Evolutionary conservation across 1,140 invertebrate species (phyloP).

Genomic region (Trichomalopsis sarcophagae): DNA sequence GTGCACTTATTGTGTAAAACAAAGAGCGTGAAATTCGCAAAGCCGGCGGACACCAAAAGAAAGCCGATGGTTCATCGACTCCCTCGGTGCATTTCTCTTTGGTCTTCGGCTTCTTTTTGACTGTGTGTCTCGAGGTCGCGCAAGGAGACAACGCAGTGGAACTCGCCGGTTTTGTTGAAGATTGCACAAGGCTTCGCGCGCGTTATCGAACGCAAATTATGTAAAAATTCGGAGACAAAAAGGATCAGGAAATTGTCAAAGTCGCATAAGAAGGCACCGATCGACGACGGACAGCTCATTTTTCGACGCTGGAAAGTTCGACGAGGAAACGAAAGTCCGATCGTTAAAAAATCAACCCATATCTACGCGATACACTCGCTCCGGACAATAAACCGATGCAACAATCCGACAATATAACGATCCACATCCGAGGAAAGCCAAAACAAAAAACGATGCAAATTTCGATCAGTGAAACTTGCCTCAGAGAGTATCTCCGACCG

Average conservation of each 20-base stretch:
- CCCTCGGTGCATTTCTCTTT: not conserved
- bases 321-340: too few species aligned
- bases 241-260: not conserved
- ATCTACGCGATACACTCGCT: too few species aligned
- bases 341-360: too few species aligned
- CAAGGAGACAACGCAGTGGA: not conserved
- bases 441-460: slow-evolving; percentile 14
- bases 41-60: not conserved
- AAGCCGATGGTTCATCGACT: not conserved
- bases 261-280: too few species aligned
- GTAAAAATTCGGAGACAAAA: slow-evolving; percentile 20
- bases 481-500: not conserved
- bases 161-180: not conserved
- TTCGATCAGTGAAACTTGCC: not conserved
- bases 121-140: not conserved
- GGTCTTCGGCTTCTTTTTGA: not conserved
- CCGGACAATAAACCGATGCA: not conserved
- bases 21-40: not conserved
- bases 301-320: too few species aligned
- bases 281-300: too few species aligned
- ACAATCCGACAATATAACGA: not conserved
- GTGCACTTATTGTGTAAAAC: not conserved
- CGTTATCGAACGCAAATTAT: slow-evolving; percentile 13
- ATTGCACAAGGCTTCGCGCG: slow-evolving; percentile 10
- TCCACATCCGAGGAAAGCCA: not conserved